phyloP scores from a whole-genome alignment of 2,797 vertebrate genomes.

The Tapera naevia region DNA sequence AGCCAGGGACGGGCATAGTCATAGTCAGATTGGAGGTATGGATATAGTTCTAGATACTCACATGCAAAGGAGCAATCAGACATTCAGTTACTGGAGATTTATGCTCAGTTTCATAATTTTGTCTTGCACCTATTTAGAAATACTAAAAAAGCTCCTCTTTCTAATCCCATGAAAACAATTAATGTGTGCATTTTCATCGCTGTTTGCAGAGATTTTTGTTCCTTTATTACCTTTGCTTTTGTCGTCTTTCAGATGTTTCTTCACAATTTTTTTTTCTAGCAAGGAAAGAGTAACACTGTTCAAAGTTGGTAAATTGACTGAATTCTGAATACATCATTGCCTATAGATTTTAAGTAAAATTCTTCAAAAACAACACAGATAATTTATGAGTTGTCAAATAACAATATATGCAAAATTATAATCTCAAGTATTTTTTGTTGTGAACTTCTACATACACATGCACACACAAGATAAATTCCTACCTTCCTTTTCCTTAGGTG shows the following conservation, averaged over 20 bases:
- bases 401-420: background rate
- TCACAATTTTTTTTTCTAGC: constrained; percentile 45
- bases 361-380: background rate
- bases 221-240: constrained; percentile 62
- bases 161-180: background rate
- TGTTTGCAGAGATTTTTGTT: background rate
- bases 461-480: background rate
- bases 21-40: background rate
- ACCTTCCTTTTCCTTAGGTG: constrained; percentile 72
- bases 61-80: background rate
- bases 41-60: background rate
- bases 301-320: background rate
- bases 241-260: constrained; percentile 51
- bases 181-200: background rate
- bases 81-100: background rate
- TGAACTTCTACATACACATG: background rate
- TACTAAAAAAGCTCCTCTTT: background rate
- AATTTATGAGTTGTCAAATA: background rate
- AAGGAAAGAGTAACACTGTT: background rate
- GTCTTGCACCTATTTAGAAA: background rate
- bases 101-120: background rate
- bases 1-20: background rate
- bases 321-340: background rate
- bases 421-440: background rate
- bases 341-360: background rate